Conservation (phyloP, 2,797 vertebrate genomes). For the Rallus crepitans region DNA sequence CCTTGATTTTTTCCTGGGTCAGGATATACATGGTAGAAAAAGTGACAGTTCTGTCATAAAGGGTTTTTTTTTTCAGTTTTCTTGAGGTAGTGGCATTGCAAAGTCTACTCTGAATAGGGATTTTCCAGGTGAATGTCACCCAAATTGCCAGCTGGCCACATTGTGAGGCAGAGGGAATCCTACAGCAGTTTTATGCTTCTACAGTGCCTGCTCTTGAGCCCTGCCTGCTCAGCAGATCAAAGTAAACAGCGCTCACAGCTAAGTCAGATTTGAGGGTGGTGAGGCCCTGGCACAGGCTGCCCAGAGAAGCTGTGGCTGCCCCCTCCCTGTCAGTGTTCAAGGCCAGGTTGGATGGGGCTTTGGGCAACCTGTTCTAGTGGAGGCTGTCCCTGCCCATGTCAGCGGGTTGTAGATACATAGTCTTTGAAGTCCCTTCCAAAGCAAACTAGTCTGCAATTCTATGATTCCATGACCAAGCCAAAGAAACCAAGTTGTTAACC, state of each 20-base stretch:
- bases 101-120: neutral
- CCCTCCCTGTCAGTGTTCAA: too few relatives aligned
- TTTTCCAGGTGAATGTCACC: neutral
- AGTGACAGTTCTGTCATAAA: neutral
- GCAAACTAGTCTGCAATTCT: too few relatives aligned
- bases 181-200: neutral
- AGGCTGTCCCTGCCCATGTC: too few relatives aligned
- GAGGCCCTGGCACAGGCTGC: too few relatives aligned
- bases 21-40: neutral
- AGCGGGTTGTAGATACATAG: too few relatives aligned
- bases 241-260: neutral
- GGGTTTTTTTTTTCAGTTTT: neutral
- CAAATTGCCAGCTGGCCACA: neutral
- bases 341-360: too few relatives aligned
- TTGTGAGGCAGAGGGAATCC: neutral
- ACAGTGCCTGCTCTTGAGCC: fast-evolving
- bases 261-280: neutral
- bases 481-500: neutral
- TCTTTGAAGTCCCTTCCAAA: too few relatives aligned
- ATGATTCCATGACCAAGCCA: neutral
- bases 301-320: too few relatives aligned
- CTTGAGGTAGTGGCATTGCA: neutral
- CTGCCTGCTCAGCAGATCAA: neutral
- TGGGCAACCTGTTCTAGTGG: too few relatives aligned
- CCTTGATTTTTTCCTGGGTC: neutral